Evolutionary conservation across 2,113 vertebrate genomes (phyloP), one percentile per base, ranked within the genome.

Genomic region (mouse (Mus musculus)): DNA sequence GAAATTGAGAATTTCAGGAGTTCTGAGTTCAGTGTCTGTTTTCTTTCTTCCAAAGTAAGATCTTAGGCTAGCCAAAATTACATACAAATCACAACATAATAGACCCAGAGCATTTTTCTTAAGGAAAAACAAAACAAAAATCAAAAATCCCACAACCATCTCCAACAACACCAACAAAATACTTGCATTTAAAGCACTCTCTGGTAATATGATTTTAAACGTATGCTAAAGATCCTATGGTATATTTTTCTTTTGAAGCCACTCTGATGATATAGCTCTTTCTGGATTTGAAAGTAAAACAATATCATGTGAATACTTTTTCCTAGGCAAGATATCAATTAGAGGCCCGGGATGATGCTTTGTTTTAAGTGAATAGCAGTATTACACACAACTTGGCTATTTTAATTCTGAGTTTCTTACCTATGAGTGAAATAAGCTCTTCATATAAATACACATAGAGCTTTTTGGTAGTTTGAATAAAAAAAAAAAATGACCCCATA

Each of bases 161-260:
- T 30, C 30, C 65, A 67, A 4, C 28, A 82, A 46, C 36, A 61
- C 59, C 14, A 36, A 42, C 69, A 88, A 88, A 88, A 28, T 69
- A 30, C 24, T 80, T 91, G 0, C n/a, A 89, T 92, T 71, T 28
- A 85, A 96, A 94, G 5, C 12, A 46, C 24, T 94, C 81, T 73
- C 46, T 96, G 80, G 9, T 54, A 49, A 80, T 75, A 33, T 20
- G n/a, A 93, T 93, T 95, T 96, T 82, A 94, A 97, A 95, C 86
- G 78, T 24, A 88, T 88, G 69, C 26, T 95, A 88, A 94, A 94
- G 80, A 84, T 69, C 49, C 96, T 72, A 84, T 90, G 89, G 42
- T 71, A 1, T 36, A 54, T 46, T 81, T 91, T 88, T 5, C 30
- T 28, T 85, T 96, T 94, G 33, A 95, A 92, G 33, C 13, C 92